Evolutionary conservation across 2,113 vertebrate genomes (phyloP).

Genomic region (Gymnorhina tibicen): DNA sequence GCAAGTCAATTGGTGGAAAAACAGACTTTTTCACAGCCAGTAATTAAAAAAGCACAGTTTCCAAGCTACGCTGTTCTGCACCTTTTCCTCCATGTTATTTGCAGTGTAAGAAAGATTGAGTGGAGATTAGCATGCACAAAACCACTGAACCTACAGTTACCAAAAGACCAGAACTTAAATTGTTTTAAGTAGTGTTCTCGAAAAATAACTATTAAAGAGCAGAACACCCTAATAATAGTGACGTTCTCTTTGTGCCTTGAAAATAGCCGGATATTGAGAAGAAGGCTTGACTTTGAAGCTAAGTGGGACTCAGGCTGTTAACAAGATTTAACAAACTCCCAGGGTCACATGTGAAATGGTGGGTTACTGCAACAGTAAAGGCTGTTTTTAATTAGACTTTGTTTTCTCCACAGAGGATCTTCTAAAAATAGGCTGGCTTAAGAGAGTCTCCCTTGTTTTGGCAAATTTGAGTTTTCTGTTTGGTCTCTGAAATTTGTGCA

Average conservation of each 20-base stretch:
- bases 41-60: conserved; percentile 5
- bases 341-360: not conserved
- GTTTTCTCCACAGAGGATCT: not conserved
- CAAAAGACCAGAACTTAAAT: not conserved
- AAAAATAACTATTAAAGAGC: not conserved
- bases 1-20: conserved; percentile 6
- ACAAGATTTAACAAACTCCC: not conserved
- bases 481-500: not conserved
- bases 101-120: not conserved
- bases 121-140: not conserved
- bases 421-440: conserved; percentile 20
- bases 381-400: conserved; percentile 21
- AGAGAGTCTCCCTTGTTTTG: not conserved
- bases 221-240: not conserved
- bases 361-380: not conserved
- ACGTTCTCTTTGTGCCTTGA: not conserved
- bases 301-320: not conserved
- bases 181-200: accelerated
- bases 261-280: not conserved
- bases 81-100: not conserved
- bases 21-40: not conserved
- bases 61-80: not conserved
- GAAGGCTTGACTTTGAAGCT: not conserved
- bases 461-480: not conserved
- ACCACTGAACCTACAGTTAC: not conserved